phyloP scores from a whole-genome alignment of 2,797 vertebrate genomes.

The Heteromormyrus szaboi region DNA sequence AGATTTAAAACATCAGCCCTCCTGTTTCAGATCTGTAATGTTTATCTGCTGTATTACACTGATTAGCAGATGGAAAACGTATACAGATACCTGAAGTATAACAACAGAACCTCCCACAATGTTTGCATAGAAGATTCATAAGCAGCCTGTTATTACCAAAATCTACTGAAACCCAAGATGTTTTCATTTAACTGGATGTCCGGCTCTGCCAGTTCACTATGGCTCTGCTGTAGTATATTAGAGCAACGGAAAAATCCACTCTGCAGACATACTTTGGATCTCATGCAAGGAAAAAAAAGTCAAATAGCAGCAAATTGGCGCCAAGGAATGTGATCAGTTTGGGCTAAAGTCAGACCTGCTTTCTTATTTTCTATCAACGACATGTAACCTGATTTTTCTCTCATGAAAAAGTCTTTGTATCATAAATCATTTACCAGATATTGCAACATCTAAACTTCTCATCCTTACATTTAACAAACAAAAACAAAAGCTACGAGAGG shows the following conservation, averaged over 20 bases:
- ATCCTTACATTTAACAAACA: background rate
- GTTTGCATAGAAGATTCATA: background rate
- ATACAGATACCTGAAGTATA: background rate
- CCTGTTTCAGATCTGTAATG: background rate
- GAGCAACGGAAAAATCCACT: background rate
- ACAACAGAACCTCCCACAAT: background rate
- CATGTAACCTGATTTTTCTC: constrained; percentile 33
- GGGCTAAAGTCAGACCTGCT: constrained; percentile 37
- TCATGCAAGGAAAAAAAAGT: constrained; percentile 37
- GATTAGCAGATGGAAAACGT: background rate
- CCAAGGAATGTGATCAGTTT: constrained; percentile 35
- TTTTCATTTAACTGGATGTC: background rate
- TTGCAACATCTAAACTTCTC: background rate
- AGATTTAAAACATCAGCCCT: background rate
- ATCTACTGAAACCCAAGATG: background rate
- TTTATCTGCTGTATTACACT: background rate
- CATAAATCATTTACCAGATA: constrained; percentile 31
- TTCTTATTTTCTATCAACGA: constrained; percentile 42
- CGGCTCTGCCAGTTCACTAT: background rate
- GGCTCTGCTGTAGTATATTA: background rate
- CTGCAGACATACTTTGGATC: constrained; percentile 27
- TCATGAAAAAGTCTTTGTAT: constrained; percentile 35
- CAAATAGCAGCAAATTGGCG: constrained; percentile 27
- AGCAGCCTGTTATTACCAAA: background rate
- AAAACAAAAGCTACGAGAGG: background rate